phyloP scores from a whole-genome alignment of 1,140 invertebrate genomes.

The Zaprionus nigranus region DNA sequence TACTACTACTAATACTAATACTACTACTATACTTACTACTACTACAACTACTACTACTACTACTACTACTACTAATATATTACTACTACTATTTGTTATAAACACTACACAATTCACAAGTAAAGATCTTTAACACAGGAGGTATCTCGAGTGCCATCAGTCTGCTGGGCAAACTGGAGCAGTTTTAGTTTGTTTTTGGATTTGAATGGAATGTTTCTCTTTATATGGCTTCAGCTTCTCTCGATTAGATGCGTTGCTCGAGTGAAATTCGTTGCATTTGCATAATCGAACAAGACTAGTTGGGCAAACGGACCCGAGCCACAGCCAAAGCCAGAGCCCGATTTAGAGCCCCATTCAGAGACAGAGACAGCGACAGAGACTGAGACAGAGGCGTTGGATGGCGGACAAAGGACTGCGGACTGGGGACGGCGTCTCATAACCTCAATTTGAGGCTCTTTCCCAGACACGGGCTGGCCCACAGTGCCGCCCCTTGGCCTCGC shows the following conservation, averaged over 20 bases:
- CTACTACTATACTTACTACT: no score
- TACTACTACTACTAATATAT: no score
- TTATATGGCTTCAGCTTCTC: constrained; percentile 28
- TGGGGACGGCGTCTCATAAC: constrained; percentile 33
- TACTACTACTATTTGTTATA: no score
- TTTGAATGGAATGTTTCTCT: not conserved
- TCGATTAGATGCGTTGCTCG: constrained; percentile 38
- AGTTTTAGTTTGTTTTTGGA: constrained; percentile 6
- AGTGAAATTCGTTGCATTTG: constrained; percentile 33
- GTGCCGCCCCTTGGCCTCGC: constrained; percentile 1
- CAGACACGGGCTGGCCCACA: constrained; percentile 9
- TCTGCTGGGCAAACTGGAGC: not conserved
- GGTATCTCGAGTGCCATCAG: not conserved
- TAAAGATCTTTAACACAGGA: not conserved
- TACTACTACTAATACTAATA: no score
- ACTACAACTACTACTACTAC: no score
- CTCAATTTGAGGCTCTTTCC: constrained; percentile 31
- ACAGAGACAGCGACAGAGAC: not conserved
- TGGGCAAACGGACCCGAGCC: not conserved
- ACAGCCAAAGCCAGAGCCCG: not conserved
- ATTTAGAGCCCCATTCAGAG: not conserved
- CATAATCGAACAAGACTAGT: constrained; percentile 29
- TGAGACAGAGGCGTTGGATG: not conserved
- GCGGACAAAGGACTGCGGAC: not conserved
- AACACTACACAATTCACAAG: no score